Evolutionary conservation across 1,140 invertebrate genomes (phyloP).

Genomic region (Vollenhovia emeryi): DNA sequence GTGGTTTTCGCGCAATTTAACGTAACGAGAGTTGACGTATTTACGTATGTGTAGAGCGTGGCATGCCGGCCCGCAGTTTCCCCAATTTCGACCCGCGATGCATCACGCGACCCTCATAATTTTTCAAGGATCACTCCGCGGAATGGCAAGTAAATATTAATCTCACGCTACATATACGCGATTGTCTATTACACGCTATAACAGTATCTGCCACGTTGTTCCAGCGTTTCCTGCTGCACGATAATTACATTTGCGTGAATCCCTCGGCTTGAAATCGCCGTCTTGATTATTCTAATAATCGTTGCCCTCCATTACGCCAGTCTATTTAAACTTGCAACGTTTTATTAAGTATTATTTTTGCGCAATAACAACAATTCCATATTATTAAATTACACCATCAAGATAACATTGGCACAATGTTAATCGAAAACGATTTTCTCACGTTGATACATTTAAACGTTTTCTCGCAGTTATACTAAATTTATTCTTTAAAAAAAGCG

Average conservation of each 20-base stretch:
- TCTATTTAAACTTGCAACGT: background rate
- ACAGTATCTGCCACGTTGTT: background rate
- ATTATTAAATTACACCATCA: slow-evolving; percentile 5
- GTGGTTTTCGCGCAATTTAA: slow-evolving; percentile 72
- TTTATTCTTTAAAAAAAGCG: background rate
- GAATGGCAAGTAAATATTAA: slow-evolving; percentile 23
- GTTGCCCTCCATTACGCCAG: background rate
- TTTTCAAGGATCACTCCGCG: background rate
- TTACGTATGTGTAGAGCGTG: slow-evolving; percentile 49
- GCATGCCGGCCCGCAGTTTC: slow-evolving; percentile 58
- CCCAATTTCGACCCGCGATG: slow-evolving; percentile 66
- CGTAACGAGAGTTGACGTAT: slow-evolving; percentile 69
- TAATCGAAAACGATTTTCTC: background rate
- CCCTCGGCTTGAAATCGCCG: background rate
- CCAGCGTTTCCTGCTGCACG: background rate
- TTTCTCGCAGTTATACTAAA: background rate
- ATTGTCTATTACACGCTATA: background rate
- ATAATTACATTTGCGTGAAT: slow-evolving; percentile 16
- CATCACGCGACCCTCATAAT: slow-evolving; percentile 6
- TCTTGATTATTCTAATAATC: background rate
- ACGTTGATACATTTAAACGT: background rate
- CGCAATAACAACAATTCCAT: background rate
- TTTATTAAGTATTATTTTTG: background rate
- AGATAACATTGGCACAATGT: background rate
- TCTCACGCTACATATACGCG: background rate